A percentile compares a stretch with the other conserved stretches of the same genome.
Evolutionary conservation across 2,797 vertebrate species (phyloP).

Genomic region (Pyrocephalus nanus): DNA sequence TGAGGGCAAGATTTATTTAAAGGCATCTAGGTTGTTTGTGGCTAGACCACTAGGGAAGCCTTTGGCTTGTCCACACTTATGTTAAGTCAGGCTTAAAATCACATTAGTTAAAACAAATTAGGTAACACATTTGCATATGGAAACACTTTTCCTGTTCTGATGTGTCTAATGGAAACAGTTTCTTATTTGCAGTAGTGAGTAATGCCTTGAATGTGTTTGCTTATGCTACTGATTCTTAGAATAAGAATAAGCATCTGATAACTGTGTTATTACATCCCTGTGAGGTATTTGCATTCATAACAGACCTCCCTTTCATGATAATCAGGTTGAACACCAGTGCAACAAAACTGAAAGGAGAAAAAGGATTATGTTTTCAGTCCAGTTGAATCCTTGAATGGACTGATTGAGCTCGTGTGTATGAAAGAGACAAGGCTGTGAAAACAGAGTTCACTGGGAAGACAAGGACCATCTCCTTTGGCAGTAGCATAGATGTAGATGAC

Average conservation of each 20-base stretch:
- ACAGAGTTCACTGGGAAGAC: accelerated
- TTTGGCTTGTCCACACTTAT: background rate
- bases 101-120: background rate
- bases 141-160: background rate
- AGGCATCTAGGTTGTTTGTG: background rate
- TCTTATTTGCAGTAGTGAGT: background rate
- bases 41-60: background rate
- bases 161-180: background rate
- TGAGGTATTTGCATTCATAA: background rate
- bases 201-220: background rate
- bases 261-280: background rate
- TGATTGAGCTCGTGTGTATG: background rate
- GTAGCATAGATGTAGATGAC: background rate
- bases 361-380: background rate
- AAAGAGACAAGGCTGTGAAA: background rate
- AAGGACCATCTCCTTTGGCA: background rate
- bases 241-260: background rate
- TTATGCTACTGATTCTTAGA: background rate
- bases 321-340: background rate
- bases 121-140: background rate
- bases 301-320: background rate
- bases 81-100: constrained; percentile 22
- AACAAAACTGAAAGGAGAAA: background rate
- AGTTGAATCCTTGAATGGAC: background rate
- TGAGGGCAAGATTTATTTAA: background rate